phyloP scores from a whole-genome alignment of 2,113 vertebrate species.

The Oryctolagus cuniculus region mOryCun1.1 NC_091439.1:71534501-71535000 shows the following conservation, averaged over 20 bases:
- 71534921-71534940: too few species aligned
- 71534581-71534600: not conserved
- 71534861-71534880: too few species aligned
- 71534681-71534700: not conserved
- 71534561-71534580: not conserved
- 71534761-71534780: too few species aligned
- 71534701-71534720: not conserved
- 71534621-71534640: not conserved
- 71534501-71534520: not conserved
- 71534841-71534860: too few species aligned
- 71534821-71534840: too few species aligned
- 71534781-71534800: too few species aligned
- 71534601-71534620: not conserved
- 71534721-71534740: slow-evolving; percentile 17
- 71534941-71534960: too few species aligned
- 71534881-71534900: too few species aligned
- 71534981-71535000: too few species aligned
- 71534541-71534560: not conserved
- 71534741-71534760: not conserved
- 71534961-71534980: too few species aligned
- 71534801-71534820: too few species aligned
- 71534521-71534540: not conserved
- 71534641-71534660: not conserved
- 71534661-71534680: not conserved
- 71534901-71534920: too few species aligned